Percentiles rank a stretch among this genome's conserved stretches.
Evolutionary conservation across 2,797 vertebrate species (phyloP).

Genomic region (Delichon dasypus): DNA sequence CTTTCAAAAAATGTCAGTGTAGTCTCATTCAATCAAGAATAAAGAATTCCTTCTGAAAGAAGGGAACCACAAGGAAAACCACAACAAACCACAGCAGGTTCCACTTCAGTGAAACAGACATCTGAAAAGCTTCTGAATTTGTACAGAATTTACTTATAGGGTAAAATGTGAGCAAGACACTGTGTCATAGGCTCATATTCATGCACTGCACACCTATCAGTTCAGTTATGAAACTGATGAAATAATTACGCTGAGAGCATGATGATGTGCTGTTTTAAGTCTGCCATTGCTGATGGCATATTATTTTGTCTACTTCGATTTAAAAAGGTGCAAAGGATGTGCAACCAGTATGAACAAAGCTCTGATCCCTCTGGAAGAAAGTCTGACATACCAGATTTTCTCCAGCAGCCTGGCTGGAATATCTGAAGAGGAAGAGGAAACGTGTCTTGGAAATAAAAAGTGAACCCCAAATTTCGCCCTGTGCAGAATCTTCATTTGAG

Average conservation of each 20-base stretch:
- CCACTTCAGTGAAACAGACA: not conserved
- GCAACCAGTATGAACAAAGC: not conserved
- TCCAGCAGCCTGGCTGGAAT: not conserved
- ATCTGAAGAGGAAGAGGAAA: not conserved
- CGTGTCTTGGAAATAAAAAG: not conserved
- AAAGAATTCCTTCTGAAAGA: not conserved
- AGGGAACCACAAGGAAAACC: not conserved
- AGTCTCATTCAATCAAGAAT: not conserved
- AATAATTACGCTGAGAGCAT: constrained; percentile 1
- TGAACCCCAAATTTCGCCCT: not conserved
- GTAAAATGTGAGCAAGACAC: not conserved
- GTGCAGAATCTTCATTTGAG: not conserved
- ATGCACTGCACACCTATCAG: not conserved
- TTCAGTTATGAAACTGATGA: constrained; percentile 43
- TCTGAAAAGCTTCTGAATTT: not conserved
- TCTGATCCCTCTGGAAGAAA: not conserved
- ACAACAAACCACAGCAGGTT: not conserved
- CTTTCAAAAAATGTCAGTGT: not conserved
- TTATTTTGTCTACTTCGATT: not conserved
- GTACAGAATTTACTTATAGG: not conserved
- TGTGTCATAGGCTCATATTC: not conserved
- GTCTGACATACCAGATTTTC: not conserved
- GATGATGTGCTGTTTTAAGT: not conserved
- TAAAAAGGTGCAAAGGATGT: not conserved
- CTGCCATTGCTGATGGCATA: not conserved